These are phyloP conservation scores for Murina feae DNA, from an alignment of 2,113 vertebrate species.

Conservation along the genomic window DNA sequence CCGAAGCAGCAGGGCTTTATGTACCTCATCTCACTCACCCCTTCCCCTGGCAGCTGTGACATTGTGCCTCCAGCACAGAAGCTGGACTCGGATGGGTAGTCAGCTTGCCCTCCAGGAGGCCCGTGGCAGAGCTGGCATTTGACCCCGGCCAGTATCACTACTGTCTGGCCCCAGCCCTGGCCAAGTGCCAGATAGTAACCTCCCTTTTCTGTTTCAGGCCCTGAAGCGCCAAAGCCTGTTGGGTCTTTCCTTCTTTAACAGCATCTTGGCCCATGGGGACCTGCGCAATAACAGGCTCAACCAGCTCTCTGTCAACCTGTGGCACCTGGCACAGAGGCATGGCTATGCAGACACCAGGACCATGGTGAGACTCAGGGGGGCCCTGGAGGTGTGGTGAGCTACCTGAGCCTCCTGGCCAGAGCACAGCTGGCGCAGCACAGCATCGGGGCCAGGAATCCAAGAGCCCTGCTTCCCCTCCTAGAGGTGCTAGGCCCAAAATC, in stretches of 20 bases:
- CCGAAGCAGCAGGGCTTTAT: not conserved
- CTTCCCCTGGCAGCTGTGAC: not conserved
- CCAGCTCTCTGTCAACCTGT: constrained; percentile 93
- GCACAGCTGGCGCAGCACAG: too few species aligned
- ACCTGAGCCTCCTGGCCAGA: accelerated
- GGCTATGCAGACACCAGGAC: constrained; percentile 91
- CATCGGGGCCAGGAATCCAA: not conserved
- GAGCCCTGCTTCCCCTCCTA: not conserved
- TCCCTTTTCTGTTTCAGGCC: constrained; percentile 72
- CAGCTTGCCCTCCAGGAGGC: not conserved
- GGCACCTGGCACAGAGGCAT: constrained; percentile 96
- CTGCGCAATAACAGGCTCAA: constrained; percentile 95
- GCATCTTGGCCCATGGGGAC: constrained; percentile 92
- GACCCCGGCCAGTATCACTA: not conserved
- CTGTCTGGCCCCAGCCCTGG: too few species aligned
- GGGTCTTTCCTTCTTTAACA: constrained; percentile 92
- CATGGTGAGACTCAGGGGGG: constrained; percentile 82
- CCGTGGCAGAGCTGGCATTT: accelerated
- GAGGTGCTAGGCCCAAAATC: not conserved
- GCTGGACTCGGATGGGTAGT: not conserved
- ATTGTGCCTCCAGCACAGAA: not conserved
- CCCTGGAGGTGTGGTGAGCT: not conserved
- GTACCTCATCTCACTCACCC: not conserved
- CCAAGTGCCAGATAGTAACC: not conserved
- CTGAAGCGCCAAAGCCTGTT: constrained; percentile 88